Base-by-base conservation (phyloP, 1,140 invertebrate species). In the Ruditapes philippinarum region DNA sequence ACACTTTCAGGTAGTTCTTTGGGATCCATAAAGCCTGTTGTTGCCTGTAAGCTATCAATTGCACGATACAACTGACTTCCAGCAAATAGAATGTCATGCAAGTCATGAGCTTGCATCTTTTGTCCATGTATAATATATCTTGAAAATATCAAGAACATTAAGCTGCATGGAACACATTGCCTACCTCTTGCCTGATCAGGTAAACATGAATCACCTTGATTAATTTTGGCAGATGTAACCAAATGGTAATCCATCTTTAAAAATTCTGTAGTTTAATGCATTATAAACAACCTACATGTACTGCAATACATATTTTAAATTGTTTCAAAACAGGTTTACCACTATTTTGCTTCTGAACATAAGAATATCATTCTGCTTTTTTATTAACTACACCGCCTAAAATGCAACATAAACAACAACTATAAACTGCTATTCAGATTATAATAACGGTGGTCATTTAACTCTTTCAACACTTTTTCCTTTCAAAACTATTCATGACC, bases 241-340 rank as follows among this genome's bases (percentile, higher is more conserved):
- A 65, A 9, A 65, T 9, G n/a, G n/a, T 65, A 65, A 65, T 65
- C 60, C 60, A 65, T 65, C n/a, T n/a, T n/a, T n/a, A n/a, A n/a
- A n/a, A n/a, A n/a, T n/a, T n/a, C n/a, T n/a, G n/a, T n/a, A n/a
- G n/a, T n/a, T n/a, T n/a, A n/a, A n/a, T n/a, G n/a, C n/a, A n/a
- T n/a, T n/a, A n/a, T n/a, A n/a, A n/a, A n/a, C n/a, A n/a, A n/a
- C n/a, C n/a, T n/a, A n/a, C n/a, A n/a, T n/a, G n/a, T n/a, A n/a
- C n/a, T n/a, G n/a, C n/a, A n/a, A n/a, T n/a, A n/a, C n/a, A n/a
- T n/a, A n/a, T n/a, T n/a, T n/a, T n/a, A n/a, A n/a, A n/a, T n/a
- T n/a, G n/a, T n/a, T n/a, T n/a, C n/a, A n/a, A n/a, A n/a, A n/a
- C n/a, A n/a, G n/a, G n/a, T n/a, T n/a, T n/a, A n/a, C n/a, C n/a